These are phyloP conservation scores for Cynocephalus volans DNA, from an alignment of 2,113 vertebrate genomes.

Conservation along the genomic window DNA sequence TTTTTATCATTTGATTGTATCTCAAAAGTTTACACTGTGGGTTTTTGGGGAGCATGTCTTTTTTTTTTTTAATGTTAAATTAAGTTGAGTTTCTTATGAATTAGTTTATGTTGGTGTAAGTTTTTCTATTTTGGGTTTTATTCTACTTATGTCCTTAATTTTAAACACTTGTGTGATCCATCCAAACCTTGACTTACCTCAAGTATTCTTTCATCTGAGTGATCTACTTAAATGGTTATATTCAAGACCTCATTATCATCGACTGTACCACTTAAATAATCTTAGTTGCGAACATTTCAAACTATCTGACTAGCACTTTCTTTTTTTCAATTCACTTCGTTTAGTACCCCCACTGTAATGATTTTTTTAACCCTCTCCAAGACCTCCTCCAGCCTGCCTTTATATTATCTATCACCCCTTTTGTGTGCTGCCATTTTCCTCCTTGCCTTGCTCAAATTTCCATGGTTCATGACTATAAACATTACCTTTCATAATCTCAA, in stretches of 20 bases:
- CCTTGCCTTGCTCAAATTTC: slow-evolving; percentile 20
- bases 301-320: background rate
- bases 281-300: slow-evolving; percentile 4
- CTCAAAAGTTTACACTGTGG: background rate
- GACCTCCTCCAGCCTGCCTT: background rate
- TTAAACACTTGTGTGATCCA: slow-evolving; percentile 13
- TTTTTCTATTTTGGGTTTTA: slow-evolving; percentile 51
- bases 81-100: slow-evolving; percentile 18
- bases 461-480: slow-evolving; percentile 7
- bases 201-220: slow-evolving; percentile 35
- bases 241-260: slow-evolving; percentile 29
- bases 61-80: slow-evolving; percentile 28
- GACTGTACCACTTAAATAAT: background rate
- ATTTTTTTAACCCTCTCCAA: slow-evolving; percentile 17
- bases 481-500: slow-evolving; percentile 1
- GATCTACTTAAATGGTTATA: background rate
- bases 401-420: background rate
- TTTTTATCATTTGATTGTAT: slow-evolving; percentile 59
- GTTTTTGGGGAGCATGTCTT: background rate
- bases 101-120: slow-evolving; percentile 40
- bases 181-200: slow-evolving; percentile 10
- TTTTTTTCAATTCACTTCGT: slow-evolving; percentile 43
- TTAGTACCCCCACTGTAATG: background rate
- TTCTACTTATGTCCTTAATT: slow-evolving; percentile 33
- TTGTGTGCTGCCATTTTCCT: background rate